A percentile compares a stretch with the other conserved stretches of the same genome.
Evolutionary conservation across 2,113 vertebrate species (phyloP).

Genomic region (Leptobrachium ailaonicum): DNA sequence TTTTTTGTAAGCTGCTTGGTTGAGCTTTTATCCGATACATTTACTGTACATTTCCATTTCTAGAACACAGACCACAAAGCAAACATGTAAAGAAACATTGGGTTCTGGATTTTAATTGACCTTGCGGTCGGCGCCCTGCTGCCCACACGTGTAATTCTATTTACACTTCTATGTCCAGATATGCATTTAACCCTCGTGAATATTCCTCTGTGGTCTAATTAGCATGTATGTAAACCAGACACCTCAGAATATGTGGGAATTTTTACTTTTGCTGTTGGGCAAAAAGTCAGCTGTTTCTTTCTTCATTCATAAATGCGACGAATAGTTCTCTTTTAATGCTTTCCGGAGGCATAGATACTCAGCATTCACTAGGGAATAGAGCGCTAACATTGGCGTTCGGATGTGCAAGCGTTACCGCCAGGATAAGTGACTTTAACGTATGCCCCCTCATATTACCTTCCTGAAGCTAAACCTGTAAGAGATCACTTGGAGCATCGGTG

Average conservation of each 20-base stretch:
- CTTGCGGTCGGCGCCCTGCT: conserved; percentile 10
- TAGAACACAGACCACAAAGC: conserved; percentile 12
- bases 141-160: conserved; percentile 9
- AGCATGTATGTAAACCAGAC: conserved; percentile 11
- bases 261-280: not conserved
- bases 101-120: conserved; percentile 4
- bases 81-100: conserved; percentile 23
- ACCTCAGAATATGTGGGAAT: not conserved
- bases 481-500: too few species aligned
- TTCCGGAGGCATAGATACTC: too few species aligned
- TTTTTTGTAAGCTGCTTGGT: too few species aligned
- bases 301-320: conserved; percentile 23
- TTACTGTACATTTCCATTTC: conserved; percentile 18
- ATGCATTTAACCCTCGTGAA: not conserved
- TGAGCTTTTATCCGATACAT: not conserved
- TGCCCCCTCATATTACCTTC: too few species aligned
- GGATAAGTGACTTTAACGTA: too few species aligned
- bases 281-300: not conserved
- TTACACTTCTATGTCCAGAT: conserved; percentile 9
- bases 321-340: not conserved
- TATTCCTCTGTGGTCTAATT: conserved; percentile 7
- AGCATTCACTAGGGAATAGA: too few species aligned
- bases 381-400: too few species aligned
- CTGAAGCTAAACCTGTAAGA: too few species aligned
- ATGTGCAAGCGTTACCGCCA: too few species aligned